phyloP scores from a whole-genome alignment of 2,113 vertebrate genomes.

The Anas platyrhynchos region DNA sequence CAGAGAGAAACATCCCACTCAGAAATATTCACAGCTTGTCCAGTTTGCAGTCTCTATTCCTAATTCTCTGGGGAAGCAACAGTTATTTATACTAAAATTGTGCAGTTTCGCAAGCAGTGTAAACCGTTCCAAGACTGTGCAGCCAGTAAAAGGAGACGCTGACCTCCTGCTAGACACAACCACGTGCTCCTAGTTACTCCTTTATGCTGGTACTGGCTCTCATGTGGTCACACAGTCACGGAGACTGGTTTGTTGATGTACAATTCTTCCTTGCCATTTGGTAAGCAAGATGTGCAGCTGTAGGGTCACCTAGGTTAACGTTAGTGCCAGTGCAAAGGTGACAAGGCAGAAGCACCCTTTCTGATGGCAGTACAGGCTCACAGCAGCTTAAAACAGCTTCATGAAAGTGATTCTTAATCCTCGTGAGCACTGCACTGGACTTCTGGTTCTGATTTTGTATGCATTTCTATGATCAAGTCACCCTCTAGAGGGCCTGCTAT shows the following conservation, averaged over 20 bases:
- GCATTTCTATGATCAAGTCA: not conserved
- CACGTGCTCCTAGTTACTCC: not conserved
- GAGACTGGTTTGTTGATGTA: not conserved
- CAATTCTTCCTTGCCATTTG: not conserved
- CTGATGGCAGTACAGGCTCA: not conserved
- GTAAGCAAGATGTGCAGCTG: not conserved
- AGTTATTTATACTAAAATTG: not conserved
- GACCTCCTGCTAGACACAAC: not conserved
- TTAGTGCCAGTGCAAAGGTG: not conserved
- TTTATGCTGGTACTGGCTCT: not conserved
- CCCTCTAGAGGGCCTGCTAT: conserved; percentile 8
- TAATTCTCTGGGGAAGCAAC: not conserved
- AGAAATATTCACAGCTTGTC: not conserved
- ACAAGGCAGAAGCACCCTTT: not conserved
- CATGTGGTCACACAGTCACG: not conserved
- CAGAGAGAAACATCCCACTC: not conserved
- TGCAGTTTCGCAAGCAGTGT: accelerated
- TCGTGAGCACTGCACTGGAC: not conserved
- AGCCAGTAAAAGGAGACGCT: not conserved
- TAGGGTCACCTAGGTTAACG: not conserved
- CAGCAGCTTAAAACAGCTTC: not conserved
- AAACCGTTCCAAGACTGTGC: not conserved
- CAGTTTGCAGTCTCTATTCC: not conserved
- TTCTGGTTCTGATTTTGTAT: not conserved
- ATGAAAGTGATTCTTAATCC: not conserved